Evolutionary conservation across 30 jellyfish, hydroid and myxozoan species (phyloP).

Genomic region (Hydractinia symbiolongicarpus): DNA sequence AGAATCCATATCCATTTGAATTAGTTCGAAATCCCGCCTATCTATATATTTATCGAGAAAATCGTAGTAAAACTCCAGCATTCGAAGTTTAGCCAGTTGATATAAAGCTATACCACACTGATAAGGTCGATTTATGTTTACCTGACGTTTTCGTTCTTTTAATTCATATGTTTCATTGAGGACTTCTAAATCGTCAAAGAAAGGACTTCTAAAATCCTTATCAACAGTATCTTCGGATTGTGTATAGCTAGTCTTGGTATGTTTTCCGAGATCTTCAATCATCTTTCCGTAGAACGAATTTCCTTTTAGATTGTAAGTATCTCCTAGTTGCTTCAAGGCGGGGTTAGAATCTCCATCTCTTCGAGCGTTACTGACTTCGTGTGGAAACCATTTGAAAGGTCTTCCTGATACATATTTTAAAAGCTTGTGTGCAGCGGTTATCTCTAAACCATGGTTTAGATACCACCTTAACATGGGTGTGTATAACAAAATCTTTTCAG

Average conservation of each 20-base stretch:
- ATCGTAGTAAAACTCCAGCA: conserved; percentile 25
- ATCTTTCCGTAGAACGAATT: conserved; percentile 16
- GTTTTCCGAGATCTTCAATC: background rate
- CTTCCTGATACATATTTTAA: conserved; percentile 6
- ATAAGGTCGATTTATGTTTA: background rate
- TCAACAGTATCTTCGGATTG: background rate
- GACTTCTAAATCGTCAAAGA: background rate
- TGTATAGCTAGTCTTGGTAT: background rate
- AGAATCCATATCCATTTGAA: conserved; percentile 22
- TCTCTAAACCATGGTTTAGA: conserved; percentile 14
- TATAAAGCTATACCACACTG: conserved; percentile 25
- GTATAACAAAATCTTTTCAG: conserved; percentile 14
- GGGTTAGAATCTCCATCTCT: conserved; percentile 7
- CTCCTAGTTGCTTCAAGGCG: background rate
- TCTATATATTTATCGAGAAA: conserved; percentile 7
- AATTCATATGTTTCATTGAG: background rate
- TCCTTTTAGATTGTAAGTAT: background rate
- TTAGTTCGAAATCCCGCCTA: conserved; percentile 19
- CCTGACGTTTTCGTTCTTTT: background rate
- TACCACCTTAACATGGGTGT: background rate
- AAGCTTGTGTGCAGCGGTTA: conserved; percentile 10
- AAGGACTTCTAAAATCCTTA: background rate
- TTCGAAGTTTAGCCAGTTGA: conserved; percentile 24
- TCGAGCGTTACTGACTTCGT: conserved; percentile 12
- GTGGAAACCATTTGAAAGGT: conserved; percentile 11